These are phyloP conservation scores for Mesochorus sp. DNA, from an alignment of 2,888 invertebrate species.

Conservation along the genomic window DNA sequence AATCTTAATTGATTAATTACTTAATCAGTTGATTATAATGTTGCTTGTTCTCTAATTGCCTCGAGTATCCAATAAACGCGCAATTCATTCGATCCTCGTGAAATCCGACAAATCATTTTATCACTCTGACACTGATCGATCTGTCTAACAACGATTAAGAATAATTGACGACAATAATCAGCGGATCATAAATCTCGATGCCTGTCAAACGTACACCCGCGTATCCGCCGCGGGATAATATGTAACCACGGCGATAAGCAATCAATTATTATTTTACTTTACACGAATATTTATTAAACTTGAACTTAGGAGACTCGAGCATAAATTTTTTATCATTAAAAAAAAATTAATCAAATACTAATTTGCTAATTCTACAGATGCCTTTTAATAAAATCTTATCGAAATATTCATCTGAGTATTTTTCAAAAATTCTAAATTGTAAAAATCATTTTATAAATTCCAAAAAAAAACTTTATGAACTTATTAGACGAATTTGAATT, in stretches of 20 bases:
- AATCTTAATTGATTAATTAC: background rate
- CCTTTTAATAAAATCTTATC: too few species aligned
- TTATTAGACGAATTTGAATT: too few species aligned
- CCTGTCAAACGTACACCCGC: background rate
- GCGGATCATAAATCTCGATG: conserved; percentile 3
- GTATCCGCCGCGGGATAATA: too few species aligned
- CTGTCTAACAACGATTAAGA: background rate
- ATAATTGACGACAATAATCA: conserved; percentile 1
- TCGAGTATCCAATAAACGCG: background rate
- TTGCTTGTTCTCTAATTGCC: background rate
- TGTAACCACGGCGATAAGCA: too few species aligned
- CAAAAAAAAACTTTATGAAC: too few species aligned
- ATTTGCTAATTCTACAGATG: too few species aligned
- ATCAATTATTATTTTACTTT: too few species aligned
- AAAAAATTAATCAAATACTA: too few species aligned
- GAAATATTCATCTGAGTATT: too few species aligned
- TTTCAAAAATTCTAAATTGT: too few species aligned
- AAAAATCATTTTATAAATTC: too few species aligned
- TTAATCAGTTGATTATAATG: background rate
- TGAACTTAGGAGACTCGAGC: conserved; percentile 12
- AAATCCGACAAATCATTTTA: conserved; percentile 10
- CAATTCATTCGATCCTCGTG: background rate
- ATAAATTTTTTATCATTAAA: too few species aligned
- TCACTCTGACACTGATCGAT: background rate
- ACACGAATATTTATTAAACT: conserved; percentile 1